Base-by-base conservation (phyloP, 1,140 invertebrate genomes). In the Ridgeia piscesae region DNA sequence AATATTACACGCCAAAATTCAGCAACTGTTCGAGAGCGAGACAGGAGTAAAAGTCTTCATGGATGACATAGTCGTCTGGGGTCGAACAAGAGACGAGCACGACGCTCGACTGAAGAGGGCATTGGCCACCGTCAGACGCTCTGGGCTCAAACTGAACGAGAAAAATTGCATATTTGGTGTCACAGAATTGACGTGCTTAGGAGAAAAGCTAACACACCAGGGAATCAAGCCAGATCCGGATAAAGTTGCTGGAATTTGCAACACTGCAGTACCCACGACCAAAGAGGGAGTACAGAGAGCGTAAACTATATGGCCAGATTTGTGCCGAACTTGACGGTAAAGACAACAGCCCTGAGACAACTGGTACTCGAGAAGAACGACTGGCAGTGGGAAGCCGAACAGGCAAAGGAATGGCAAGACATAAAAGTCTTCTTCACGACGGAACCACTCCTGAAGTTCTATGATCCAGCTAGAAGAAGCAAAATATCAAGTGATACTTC, bases 401-500 rank as follows among this genome's bases (percentile, higher is more conserved):
- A 89, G 34, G 33, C 33, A 34, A 89, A 14, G 14, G 33, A 34
- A 33, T 89, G 34, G 33, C 9, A 89, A 33, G 89, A 89, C 33
- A 33, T 14, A 34, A 89, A 89, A 34, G 34, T 6, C 33, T 89
- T 33, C 89, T 34, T 89, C 89, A 89, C 4, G 33, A 89, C 4
- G 33, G 89, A 33, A 89, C 89, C 89, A 33, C 33, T 34, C 33
- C 89, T 89, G 33, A 34, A 34, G 4, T 89, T 33, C 34, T 89
- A 33, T 14, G 89, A 89, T 89, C 33, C 33, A 17, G 34, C 33
- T 34, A 89, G 34, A 34, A 33, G 9, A 89, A 34, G 33, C 33
- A 89, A 89, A 89, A 89, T 89, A 4, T 89, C 89, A 89, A 33
- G 89, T 89, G 89, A 89, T 89, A 17, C 89, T 17, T 89, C 4